Conservation (phyloP, 2,888 invertebrate genomes). For the Macrosiphum euphorbiae region DNA sequence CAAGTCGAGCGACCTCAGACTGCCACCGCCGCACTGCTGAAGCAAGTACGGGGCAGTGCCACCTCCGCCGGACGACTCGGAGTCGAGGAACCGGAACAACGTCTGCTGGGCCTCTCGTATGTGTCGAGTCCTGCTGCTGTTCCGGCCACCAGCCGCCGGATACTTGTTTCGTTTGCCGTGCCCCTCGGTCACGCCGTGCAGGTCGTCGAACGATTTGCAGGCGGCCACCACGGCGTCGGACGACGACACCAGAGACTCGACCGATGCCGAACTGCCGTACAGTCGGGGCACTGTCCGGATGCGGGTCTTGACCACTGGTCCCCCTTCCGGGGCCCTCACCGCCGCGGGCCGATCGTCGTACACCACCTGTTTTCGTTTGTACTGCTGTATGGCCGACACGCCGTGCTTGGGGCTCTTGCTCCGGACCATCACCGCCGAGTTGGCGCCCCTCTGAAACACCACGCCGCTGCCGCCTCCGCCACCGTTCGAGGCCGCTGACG, state of each 20-base stretch:
- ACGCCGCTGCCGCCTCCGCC: conserved; percentile 26
- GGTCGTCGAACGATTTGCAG: conserved; percentile 52
- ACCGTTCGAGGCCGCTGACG: neutral
- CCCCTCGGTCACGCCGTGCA: conserved; percentile 45
- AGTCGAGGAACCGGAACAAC: conserved; percentile 56
- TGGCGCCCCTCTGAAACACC: conserved; percentile 50
- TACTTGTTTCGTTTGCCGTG: conserved; percentile 46
- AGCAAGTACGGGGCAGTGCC: conserved; percentile 60
- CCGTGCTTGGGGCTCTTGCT: conserved; percentile 61
- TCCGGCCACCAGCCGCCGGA: conserved; percentile 40
- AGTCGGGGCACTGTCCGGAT: conserved; percentile 58
- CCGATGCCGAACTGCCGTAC: conserved; percentile 49
- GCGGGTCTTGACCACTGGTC: conserved; percentile 51
- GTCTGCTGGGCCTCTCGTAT: conserved; percentile 61
- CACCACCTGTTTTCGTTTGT: conserved; percentile 53
- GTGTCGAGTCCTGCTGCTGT: conserved; percentile 61
- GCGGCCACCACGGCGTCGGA: conserved; percentile 47
- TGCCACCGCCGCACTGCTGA: conserved; percentile 66
- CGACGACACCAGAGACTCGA: conserved; percentile 43
- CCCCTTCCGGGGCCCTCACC: neutral
- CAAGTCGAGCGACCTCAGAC: conserved; percentile 47
- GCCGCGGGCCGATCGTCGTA: conserved; percentile 41
- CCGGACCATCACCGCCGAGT: conserved; percentile 57
- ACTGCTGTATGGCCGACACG: conserved; percentile 61
- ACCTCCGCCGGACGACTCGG: conserved; percentile 42